Conservation (phyloP, 1,140 invertebrate genomes). For the Microplitis mediator region DNA sequence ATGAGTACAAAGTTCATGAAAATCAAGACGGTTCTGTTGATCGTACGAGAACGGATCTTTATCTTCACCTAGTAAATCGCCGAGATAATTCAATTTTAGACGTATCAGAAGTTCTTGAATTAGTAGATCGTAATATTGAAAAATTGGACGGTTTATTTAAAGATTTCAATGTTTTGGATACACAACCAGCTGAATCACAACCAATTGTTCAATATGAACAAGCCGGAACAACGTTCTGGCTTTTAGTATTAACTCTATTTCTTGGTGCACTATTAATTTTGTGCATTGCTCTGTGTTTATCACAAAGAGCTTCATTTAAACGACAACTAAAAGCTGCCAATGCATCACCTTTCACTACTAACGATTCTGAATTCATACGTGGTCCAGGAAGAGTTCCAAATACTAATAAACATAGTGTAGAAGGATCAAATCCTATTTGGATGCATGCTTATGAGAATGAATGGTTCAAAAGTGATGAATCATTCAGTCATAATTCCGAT, state of each 20-base stretch:
- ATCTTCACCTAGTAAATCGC: slow-evolving; percentile 89
- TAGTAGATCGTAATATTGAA: slow-evolving; percentile 92
- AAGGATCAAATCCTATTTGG: slow-evolving; percentile 95
- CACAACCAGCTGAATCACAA: slow-evolving; percentile 77
- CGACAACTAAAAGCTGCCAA: slow-evolving; percentile 92
- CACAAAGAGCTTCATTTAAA: slow-evolving; percentile 82
- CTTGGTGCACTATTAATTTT: slow-evolving; percentile 78
- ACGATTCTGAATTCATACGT: slow-evolving; percentile 76
- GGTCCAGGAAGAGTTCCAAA: slow-evolving; percentile 82
- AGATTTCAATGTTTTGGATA: slow-evolving; percentile 89
- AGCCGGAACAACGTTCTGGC: slow-evolving; percentile 70
- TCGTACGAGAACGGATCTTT: slow-evolving; percentile 91
- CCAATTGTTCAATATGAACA: slow-evolving; percentile 65
- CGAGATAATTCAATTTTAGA: slow-evolving; percentile 90
- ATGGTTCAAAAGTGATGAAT: slow-evolving; percentile 90
- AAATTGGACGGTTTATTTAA: slow-evolving; percentile 88
- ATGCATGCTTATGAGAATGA: slow-evolving; percentile 92
- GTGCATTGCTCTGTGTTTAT: slow-evolving; percentile 78
- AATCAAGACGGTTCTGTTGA: slow-evolving; percentile 92
- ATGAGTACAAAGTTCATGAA: slow-evolving; percentile 90
- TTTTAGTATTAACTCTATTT: slow-evolving; percentile 80
- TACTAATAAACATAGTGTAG: slow-evolving; percentile 91
- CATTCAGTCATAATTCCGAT: slow-evolving; percentile 74
- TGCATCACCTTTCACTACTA: slow-evolving; percentile 86
- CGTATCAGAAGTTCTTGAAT: slow-evolving; percentile 78